Evolutionary conservation across 1,140 invertebrate genomes (phyloP), one percentile per base, ranked within the genome.

Genomic region (Brachionus paranguensis): DNA sequence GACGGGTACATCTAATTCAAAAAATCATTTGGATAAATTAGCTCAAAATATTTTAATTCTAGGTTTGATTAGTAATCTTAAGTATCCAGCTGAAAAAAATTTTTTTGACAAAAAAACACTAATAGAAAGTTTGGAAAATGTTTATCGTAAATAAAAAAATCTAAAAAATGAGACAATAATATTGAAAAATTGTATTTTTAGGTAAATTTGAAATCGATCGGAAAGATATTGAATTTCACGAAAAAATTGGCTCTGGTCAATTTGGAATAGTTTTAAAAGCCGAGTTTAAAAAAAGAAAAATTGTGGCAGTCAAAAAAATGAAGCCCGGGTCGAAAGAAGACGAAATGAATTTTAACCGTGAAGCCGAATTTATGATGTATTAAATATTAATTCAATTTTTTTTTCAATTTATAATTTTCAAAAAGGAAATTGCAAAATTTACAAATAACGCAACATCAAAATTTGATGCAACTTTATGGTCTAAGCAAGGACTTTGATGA

Each of bases 331-430:
- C 78, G 3, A 81, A 81, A 68, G 78, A 81, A 64, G 78, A 81
- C n/a, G 78, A 81, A 45, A 43, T 64, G 29, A 81, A 81, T 68
- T 81, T 81, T 64, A 68, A 81, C n/a, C 14, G 64, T 55, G 78
- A 81, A 68, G 78, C 78, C 14, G 41, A 81, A 81, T 81, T 81
- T 64, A 81, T 81, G 78, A 81, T 81, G 78, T 81, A 81, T 45
- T 6, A 68, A 64, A 27, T 27, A 14, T 64, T 24, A 68, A 65
- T 17, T 24, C 3, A 37, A 29, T 7, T n/a, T 64, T 81, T n/a
- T 47, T 65, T 78, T 20, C 17, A 55, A 41, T 33, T 64, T 29
- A 14, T 29, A 27, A 20, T 81, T 17, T 29, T 60, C 17, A 20
- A 11, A n/a, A 43, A 81, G 78, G 78, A 81, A 81, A 64, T 47